Percentiles rank a stretch among this genome's conserved stretches.
Conservation (phyloP, 2,888 invertebrate genomes). For the Catocala fraxini region DNA sequence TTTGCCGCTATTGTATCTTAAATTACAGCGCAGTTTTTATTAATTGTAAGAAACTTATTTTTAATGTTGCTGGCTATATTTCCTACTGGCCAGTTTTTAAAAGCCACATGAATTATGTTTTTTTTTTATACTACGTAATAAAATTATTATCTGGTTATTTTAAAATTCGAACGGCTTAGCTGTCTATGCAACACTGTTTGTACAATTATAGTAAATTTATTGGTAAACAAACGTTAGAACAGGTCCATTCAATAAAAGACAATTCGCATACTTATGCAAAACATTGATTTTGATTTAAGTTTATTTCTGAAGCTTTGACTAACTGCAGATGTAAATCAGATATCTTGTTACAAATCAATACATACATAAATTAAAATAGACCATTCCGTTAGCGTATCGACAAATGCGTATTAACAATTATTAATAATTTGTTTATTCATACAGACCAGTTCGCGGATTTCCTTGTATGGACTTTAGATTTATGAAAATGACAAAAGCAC, state of each 20-base stretch:
- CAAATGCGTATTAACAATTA: constrained; percentile 3
- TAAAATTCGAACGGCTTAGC: too few relatives aligned
- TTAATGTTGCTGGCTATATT: too few relatives aligned
- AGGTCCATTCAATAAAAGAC: background rate
- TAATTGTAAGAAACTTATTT: too few relatives aligned
- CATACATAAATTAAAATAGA: background rate
- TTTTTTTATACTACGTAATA: too few relatives aligned
- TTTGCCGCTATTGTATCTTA: too few relatives aligned
- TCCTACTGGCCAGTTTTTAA: too few relatives aligned
- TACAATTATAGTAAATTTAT: background rate
- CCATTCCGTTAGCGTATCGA: background rate
- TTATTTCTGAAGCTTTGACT: background rate
- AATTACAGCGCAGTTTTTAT: too few relatives aligned
- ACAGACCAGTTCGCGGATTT: background rate
- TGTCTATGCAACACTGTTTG: background rate
- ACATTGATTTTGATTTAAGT: constrained; percentile 1
- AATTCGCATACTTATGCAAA: constrained; percentile 4
- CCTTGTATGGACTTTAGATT: constrained; percentile 2
- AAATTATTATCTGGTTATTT: too few relatives aligned
- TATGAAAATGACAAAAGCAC: constrained; percentile 1
- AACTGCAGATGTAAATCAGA: background rate
- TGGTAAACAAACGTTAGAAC: background rate
- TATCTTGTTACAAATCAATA: background rate
- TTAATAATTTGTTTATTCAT: constrained; percentile 7
- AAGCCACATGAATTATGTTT: too few relatives aligned